Evolutionary conservation across 2,888 invertebrate genomes (phyloP).

Genomic region (Cyrtodaria siliqua): DNA sequence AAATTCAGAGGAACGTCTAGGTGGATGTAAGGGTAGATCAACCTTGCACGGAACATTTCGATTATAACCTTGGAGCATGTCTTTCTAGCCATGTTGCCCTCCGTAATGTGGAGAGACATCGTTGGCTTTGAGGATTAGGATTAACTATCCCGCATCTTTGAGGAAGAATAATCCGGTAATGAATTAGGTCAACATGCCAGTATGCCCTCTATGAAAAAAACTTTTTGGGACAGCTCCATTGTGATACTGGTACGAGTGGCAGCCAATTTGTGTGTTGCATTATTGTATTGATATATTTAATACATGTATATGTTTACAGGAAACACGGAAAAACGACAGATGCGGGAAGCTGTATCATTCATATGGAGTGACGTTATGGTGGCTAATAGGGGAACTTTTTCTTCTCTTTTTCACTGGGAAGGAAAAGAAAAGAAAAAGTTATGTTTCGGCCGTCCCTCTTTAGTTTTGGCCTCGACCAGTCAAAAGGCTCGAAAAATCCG

Average conservation of each 20-base stretch:
- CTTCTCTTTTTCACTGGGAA: constrained; percentile 66
- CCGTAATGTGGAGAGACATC: constrained; percentile 69
- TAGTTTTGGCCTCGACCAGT: constrained; percentile 52
- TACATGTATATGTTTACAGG: constrained; percentile 54
- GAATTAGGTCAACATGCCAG: constrained; percentile 55
- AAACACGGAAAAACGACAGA: constrained; percentile 23
- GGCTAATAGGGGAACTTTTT: constrained; percentile 54
- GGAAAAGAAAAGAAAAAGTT: constrained; percentile 62
- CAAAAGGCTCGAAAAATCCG: constrained; percentile 30
- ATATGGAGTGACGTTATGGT: constrained; percentile 65
- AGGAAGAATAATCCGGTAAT: not conserved
- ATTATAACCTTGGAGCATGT: constrained; percentile 47
- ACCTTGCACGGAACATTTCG: too few relatives aligned
- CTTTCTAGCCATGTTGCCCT: constrained; percentile 63
- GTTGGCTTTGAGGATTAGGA: constrained; percentile 34
- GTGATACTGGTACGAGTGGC: constrained; percentile 9
- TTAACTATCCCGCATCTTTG: not conserved
- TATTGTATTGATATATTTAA: constrained; percentile 25
- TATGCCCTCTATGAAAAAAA: constrained; percentile 69
- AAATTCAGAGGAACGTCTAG: too few relatives aligned
- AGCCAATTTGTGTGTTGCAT: constrained; percentile 40
- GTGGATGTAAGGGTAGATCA: too few relatives aligned
- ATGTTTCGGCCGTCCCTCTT: constrained; percentile 31
- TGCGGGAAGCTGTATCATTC: constrained; percentile 39
- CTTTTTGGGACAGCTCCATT: constrained; percentile 72